These are phyloP conservation scores for Gopherus flavomarginatus DNA, from an alignment of 2,113 vertebrate genomes.

Conservation along the genomic window DNA sequence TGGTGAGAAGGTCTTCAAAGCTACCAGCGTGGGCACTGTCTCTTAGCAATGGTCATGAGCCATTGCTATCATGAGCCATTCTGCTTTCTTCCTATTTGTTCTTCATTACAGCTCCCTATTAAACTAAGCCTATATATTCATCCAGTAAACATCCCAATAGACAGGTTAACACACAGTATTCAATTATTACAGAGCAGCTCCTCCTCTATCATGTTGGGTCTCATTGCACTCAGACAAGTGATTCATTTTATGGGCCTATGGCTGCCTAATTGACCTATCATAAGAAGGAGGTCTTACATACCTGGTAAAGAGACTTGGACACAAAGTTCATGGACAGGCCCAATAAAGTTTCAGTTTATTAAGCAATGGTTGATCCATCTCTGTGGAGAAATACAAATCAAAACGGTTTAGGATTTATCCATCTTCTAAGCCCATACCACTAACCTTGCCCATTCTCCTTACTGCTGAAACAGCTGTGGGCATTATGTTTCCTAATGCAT, in stretches of 20 bases:
- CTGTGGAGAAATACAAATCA: neutral
- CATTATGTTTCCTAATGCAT: neutral
- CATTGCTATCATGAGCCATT: neutral
- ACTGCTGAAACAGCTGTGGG: neutral
- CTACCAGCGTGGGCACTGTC: conserved; percentile 28
- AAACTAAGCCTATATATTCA: neutral
- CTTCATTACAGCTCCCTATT: neutral
- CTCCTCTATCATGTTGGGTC: neutral
- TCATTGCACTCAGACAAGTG: neutral
- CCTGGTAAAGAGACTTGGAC: neutral
- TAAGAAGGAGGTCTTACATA: neutral
- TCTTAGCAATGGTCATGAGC: conserved; percentile 15
- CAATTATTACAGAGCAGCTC: neutral
- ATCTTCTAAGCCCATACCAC: neutral
- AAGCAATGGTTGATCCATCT: neutral
- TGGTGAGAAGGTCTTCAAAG: conserved; percentile 47
- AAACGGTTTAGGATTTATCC: neutral
- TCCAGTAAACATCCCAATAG: neutral
- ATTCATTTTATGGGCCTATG: neutral
- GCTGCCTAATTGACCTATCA: neutral
- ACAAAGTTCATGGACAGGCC: neutral
- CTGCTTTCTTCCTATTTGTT: neutral
- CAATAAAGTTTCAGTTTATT: neutral
- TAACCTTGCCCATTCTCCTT: neutral
- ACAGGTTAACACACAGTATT: neutral